phyloP scores from a whole-genome alignment of 2,113 vertebrate species.

The Agapornis roseicollis region DNA sequence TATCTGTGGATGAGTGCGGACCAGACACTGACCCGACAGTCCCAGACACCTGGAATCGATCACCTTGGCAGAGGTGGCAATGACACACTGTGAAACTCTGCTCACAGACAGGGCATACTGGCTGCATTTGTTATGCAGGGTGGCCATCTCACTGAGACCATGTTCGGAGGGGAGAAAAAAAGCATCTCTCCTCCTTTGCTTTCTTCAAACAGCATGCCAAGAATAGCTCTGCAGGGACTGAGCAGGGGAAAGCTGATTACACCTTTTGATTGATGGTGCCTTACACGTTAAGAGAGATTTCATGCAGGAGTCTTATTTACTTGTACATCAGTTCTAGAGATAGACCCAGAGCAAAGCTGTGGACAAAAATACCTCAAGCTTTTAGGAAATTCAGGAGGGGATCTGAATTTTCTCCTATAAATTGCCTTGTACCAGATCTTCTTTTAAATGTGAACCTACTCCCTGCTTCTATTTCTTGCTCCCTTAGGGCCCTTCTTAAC shows the following conservation, averaged over 20 bases:
- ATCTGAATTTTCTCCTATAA: constrained; percentile 26
- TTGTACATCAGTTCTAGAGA: not conserved
- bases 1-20: not conserved
- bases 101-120: not conserved
- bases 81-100: not conserved
- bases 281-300: constrained; percentile 37
- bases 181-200: constrained; percentile 7
- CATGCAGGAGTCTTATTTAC: constrained; percentile 41
- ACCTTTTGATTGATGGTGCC: constrained; percentile 52
- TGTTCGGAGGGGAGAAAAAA: not conserved
- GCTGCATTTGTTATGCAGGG: not conserved
- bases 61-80: not conserved
- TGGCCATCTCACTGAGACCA: not conserved
- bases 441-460: constrained; percentile 36
- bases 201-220: constrained; percentile 13
- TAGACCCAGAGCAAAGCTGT: not conserved
- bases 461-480: constrained; percentile 61
- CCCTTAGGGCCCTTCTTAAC: constrained; percentile 66
- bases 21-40: not conserved
- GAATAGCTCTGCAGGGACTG: constrained; percentile 54
- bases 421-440: not conserved
- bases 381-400: not conserved
- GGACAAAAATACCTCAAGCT: not conserved
- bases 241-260: constrained; percentile 45
- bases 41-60: not conserved